A percentile compares a stretch with the other conserved stretches of the same genome.
Conservation (phyloP, 1,140 invertebrate genomes). For the Coenobita brevimanus region DNA sequence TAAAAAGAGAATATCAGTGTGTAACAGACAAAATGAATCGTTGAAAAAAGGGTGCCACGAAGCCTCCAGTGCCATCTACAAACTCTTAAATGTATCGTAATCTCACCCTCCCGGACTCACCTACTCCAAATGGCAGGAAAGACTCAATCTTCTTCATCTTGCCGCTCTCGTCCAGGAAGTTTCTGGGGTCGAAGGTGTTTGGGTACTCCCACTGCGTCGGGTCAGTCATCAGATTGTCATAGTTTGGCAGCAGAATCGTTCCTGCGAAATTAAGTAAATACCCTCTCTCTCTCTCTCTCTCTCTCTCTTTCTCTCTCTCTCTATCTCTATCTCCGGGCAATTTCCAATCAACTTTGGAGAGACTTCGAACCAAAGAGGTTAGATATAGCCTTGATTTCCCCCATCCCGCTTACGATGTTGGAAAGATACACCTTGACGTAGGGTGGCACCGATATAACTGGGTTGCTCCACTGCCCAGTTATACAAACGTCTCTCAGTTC, state of each 20-base stretch:
- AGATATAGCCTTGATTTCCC: too few relatives aligned
- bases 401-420: neutral
- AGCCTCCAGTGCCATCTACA: too few relatives aligned
- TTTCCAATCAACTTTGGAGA: too few relatives aligned
- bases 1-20: too few relatives aligned
- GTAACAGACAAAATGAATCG: neutral
- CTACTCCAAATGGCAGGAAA: constrained; percentile 39
- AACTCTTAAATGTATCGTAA: neutral
- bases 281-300: neutral
- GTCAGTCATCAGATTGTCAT: neutral
- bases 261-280: neutral
- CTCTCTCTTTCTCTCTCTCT: neutral
- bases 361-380: too few relatives aligned
- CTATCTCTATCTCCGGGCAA: too few relatives aligned
- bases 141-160: constrained; percentile 8
- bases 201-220: constrained; percentile 34
- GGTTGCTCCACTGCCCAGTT: too few relatives aligned
- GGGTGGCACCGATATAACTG: too few relatives aligned
- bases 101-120: neutral
- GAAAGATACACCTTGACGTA: neutral
- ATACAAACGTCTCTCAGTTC: too few relatives aligned
- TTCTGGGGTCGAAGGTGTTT: constrained; percentile 22
- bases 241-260: constrained; percentile 20
- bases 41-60: too few relatives aligned
- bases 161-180: constrained; percentile 38